phyloP scores from a whole-genome alignment of 2,113 vertebrate genomes.

The Crocuta crocuta region DNA sequence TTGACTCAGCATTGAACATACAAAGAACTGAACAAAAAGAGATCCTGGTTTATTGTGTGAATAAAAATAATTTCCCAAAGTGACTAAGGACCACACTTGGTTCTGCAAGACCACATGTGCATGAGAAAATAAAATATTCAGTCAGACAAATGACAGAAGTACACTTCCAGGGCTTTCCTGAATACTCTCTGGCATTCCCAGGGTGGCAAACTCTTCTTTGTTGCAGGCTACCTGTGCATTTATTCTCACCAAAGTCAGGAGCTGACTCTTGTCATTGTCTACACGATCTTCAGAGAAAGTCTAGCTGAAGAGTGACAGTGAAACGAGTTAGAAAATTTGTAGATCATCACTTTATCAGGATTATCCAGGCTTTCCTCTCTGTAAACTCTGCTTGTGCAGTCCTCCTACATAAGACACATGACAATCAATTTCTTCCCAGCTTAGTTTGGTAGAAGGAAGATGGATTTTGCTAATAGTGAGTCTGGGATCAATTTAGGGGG shows the following conservation, averaged over 20 bases:
- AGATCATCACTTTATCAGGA: slow-evolving; percentile 8
- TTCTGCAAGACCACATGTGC: neutral
- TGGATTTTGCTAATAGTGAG: slow-evolving; percentile 34
- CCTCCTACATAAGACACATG: slow-evolving; percentile 44
- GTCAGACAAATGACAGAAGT: neutral
- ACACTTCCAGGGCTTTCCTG: neutral
- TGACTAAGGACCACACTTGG: neutral
- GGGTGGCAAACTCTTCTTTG: neutral
- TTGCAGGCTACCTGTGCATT: neutral
- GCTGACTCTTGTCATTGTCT: neutral
- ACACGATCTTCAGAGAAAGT: neutral
- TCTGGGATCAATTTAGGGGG: neutral
- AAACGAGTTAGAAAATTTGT: neutral
- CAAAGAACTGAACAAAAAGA: neutral
- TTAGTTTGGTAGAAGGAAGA: slow-evolving; percentile 11
- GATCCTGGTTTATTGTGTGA: neutral
- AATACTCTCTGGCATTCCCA: neutral
- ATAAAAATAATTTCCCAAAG: neutral
- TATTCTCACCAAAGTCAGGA: neutral
- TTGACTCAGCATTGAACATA: neutral
- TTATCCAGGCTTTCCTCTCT: neutral
- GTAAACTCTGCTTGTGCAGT: neutral
- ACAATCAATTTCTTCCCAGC: slow-evolving; percentile 33
- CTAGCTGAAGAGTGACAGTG: neutral
- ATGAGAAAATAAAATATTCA: neutral